A percentile compares a stretch with the other conserved stretches of the same genome.
phyloP scores from a whole-genome alignment of 2,888 invertebrate species.

The Harpagoxenus sublaevis region DNA sequence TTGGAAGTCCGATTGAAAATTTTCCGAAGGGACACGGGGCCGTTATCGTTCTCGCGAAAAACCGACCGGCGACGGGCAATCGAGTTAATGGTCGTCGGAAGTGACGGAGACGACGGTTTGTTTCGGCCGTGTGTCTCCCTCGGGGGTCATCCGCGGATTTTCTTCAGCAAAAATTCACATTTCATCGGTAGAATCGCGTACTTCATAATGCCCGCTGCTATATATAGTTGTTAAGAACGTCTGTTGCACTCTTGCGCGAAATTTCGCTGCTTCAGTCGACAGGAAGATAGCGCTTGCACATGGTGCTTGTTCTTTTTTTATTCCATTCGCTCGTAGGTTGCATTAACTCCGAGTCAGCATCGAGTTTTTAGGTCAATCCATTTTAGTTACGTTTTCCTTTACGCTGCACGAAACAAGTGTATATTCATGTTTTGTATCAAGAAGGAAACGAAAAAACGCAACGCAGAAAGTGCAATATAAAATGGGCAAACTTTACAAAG shows the following conservation, averaged over 20 bases:
- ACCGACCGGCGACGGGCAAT: constrained; percentile 34
- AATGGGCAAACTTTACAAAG: neutral
- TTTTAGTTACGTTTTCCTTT: constrained; percentile 17
- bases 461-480: neutral
- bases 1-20: constrained; percentile 55
- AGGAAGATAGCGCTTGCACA: neutral
- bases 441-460: neutral
- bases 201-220: neutral
- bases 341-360: constrained; percentile 12
- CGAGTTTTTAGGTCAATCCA: constrained; percentile 22
- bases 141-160: neutral
- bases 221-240: constrained; percentile 10
- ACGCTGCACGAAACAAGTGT: neutral
- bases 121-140: neutral
- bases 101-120: constrained; percentile 8
- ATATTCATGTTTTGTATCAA: neutral
- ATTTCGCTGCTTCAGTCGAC: constrained; percentile 7
- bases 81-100: constrained; percentile 60
- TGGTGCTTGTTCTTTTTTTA: neutral
- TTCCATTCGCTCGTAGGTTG: neutral
- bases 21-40: neutral
- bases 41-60: constrained; percentile 49
- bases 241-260: neutral
- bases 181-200: neutral
- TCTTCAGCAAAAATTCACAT: neutral